Conservation (phyloP, 2,113 vertebrate genomes). For the Ornithorhynchus anatinus region DNA sequence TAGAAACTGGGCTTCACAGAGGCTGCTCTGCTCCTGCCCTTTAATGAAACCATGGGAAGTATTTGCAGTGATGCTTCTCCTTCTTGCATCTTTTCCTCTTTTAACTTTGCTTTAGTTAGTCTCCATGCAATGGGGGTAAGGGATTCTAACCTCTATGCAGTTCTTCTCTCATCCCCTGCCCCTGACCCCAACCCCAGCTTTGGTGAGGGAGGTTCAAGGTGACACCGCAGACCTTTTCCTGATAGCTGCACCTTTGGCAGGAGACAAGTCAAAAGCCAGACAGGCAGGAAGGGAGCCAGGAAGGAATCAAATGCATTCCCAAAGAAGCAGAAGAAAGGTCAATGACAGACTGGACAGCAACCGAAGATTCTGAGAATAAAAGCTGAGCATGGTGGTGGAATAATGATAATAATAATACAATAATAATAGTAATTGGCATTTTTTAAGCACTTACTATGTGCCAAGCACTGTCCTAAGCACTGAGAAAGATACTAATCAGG, state of each 20-base stretch:
- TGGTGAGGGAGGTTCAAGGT: not conserved
- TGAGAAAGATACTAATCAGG: no score
- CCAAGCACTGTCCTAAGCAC: no score
- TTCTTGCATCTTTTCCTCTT: not conserved
- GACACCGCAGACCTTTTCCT: slow-evolving; percentile 23
- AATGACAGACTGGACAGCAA: not conserved
- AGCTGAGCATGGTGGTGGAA: slow-evolving; percentile 47
- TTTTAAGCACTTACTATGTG: no score
- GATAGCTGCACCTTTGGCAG: slow-evolving; percentile 49
- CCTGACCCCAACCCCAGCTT: not conserved
- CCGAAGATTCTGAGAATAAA: slow-evolving; percentile 39
- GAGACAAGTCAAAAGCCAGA: slow-evolving; percentile 60
- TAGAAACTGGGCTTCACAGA: not conserved
- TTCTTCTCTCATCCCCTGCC: not conserved
- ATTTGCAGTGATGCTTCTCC: not conserved
- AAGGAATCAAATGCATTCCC: no score
- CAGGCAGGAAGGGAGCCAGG: slow-evolving; percentile 33
- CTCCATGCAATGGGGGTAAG: not conserved
- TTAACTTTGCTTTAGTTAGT: not conserved
- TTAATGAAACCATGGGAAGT: not conserved
- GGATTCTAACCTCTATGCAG: slow-evolving; percentile 41
- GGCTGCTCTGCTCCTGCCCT: not conserved
- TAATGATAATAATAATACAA: no score
- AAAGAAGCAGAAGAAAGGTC: slow-evolving; percentile 6
- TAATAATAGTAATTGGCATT: no score